Evolutionary conservation across 2,888 invertebrate species (phyloP), one percentile per base, ranked within the genome.

Genomic region (Cylloceria caligata): DNA sequence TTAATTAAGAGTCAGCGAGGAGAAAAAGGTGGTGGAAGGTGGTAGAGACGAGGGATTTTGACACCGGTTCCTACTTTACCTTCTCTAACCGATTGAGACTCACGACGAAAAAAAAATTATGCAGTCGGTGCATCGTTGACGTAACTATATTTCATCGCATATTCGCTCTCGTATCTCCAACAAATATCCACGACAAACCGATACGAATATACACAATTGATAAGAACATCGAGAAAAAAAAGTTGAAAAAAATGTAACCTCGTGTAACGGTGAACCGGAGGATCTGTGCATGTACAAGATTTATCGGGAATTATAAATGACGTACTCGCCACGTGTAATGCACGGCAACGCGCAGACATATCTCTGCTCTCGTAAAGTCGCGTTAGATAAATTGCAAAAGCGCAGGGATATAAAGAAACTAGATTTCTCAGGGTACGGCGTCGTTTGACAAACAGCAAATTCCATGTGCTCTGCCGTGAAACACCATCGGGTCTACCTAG

Each of bases 381-480:
- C 24, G 68, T 76, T 55, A 42, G 47, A 72, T 78, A 72, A 78
- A 78, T 67, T 52, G 71, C 57, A 27, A 67, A 57, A 19, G 49
- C 60, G 19, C 49, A 36, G 27, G 36, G 68, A 76, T 62, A 64
- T 64, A 74, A 60, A 67, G 36, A 80, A 74, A 74, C 64, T 60
- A 71, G 65, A 47, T 80, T 69, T 74, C 74, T 68, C 69, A 27
- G 24, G 5, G 60, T 72, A 72, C 36, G 45, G 27, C 13, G 55
- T 30, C 52, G 68, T 74, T 80, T 65, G 74, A 80, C 69, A 69
- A 80, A 69, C 55, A 75, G 55, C 69, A 27, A 80, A 74, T 75
- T 75, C 80, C 68, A 69, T 45, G 80, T 73, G 80, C 47, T 49
- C n/a, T 19, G 45, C 55, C 42, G 57, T 34, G 57, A 27, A 45